Evolutionary conservation across 92 coral and sea anemone genomes (phyloP), one percentile per base, ranked within the genome.

Genomic region (Blastomussa wellsi): DNA sequence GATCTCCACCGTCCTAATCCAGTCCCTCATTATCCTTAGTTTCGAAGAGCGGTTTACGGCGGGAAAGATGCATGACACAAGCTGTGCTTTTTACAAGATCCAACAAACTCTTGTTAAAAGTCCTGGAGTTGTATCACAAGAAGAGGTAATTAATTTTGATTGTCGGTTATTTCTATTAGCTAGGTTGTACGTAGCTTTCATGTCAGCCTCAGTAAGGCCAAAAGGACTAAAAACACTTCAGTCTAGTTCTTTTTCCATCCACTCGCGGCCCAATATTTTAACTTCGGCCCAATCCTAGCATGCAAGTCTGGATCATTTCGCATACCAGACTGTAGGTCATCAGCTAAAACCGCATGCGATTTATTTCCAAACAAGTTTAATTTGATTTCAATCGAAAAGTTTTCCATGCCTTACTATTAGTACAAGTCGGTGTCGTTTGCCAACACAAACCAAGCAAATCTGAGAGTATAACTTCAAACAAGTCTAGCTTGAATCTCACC

Each of bases 61-160:
- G 52, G 92, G 87, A 15, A 85, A 81, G 44, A n/a, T 79, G 71
- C 62, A 71, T n/a, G 94, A 91, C 79, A 62, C 62, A 12, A 81
- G 59, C 42, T 85, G 92, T 55, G 92, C 84, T 33, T 86, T 91
- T 47, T 91, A 85, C 94, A 91, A 91, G 79, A 47, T 91, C 35
- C 89, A 88, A 67, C 67, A 91, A 79, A 87, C 33, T 35, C 82
- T 86, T 39, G 82, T 65, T 11, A 55, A 62, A 52, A 81, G 86
- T 69, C 90, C 94, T 29, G 90, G 57, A 7, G 79, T 71, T 65
- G 72, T 91, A 12, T 69, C 90, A 33, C 53, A 53, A 57, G 88
- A 91, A 15, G 92, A 91, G 94, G 94, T 91, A 78, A 60, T 65
- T 79, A 24, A 5, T 1, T 59, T 11, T 33, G 38, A 32, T 33